Percentiles rank a stretch among this genome's conserved stretches.
These are phyloP conservation scores for Parnassius apollo DNA, from an alignment of 2,888 invertebrate genomes.

Conservation along the genomic window DNA sequence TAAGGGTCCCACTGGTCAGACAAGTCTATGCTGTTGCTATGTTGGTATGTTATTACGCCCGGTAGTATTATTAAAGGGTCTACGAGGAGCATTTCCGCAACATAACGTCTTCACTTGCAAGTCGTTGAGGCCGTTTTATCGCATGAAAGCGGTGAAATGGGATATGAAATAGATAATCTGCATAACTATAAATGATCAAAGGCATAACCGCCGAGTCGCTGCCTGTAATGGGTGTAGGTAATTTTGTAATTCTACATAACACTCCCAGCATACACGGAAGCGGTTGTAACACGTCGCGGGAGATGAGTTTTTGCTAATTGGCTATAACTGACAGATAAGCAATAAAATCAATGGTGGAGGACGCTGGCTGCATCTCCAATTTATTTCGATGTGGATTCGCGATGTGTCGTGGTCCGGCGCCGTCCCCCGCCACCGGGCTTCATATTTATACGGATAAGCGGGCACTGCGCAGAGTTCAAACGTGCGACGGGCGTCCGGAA, in stretches of 20 bases:
- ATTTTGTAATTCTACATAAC: slow-evolving; percentile 50
- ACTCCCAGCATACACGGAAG: slow-evolving; percentile 52
- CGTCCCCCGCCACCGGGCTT: slow-evolving; percentile 77
- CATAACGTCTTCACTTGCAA: slow-evolving; percentile 14
- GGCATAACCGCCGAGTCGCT: neutral
- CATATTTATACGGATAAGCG: slow-evolving; percentile 80
- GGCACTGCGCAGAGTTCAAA: slow-evolving; percentile 78
- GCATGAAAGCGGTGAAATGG: slow-evolving; percentile 3
- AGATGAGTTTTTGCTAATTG: slow-evolving; percentile 73
- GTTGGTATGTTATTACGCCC: slow-evolving; percentile 28
- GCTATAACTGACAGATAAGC: slow-evolving; percentile 71
- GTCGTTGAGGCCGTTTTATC: slow-evolving; percentile 4
- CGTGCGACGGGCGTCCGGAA: slow-evolving; percentile 76
- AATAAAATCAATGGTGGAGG: slow-evolving; percentile 76
- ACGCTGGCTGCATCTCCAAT: slow-evolving; percentile 77
- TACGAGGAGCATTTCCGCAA: slow-evolving; percentile 16
- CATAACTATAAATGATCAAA: slow-evolving; percentile 19
- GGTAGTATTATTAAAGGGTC: slow-evolving; percentile 14
- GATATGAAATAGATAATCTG: slow-evolving; percentile 16
- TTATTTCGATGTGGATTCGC: slow-evolving; percentile 75
- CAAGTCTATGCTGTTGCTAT: slow-evolving; percentile 34
- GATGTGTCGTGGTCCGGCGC: slow-evolving; percentile 72
- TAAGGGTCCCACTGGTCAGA: slow-evolving; percentile 36
- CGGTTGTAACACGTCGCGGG: slow-evolving; percentile 52
- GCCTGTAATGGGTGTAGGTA: slow-evolving; percentile 26